phyloP scores from a whole-genome alignment of 2,797 vertebrate genomes.

The Gorsachius magnificus region DNA sequence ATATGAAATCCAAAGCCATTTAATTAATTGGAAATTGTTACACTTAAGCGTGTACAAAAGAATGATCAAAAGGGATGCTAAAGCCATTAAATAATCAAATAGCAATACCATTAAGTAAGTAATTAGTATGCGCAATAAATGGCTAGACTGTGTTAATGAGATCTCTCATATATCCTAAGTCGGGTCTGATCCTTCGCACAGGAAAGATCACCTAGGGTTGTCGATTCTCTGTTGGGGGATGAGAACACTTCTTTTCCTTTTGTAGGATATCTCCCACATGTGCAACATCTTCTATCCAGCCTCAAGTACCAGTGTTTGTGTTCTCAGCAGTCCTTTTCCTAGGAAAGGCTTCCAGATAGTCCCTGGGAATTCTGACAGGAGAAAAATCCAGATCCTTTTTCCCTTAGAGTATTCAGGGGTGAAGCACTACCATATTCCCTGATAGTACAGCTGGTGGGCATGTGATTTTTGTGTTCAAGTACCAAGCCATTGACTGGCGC shows the following conservation, averaged over 20 bases:
- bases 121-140: conserved; percentile 40
- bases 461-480: neutral
- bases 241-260: neutral
- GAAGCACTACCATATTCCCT: neutral
- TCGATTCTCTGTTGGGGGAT: neutral
- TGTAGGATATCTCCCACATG: neutral
- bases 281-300: neutral
- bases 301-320: neutral
- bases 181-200: neutral
- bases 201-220: neutral
- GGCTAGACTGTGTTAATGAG: conserved; percentile 38
- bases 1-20: conserved; percentile 16
- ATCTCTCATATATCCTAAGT: neutral
- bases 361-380: neutral
- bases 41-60: neutral
- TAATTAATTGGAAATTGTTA: conserved; percentile 44
- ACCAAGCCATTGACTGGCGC: neutral
- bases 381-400: neutral
- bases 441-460: neutral
- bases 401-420: neutral
- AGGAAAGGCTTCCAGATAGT: neutral
- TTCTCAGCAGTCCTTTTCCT: neutral
- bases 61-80: conserved; percentile 13
- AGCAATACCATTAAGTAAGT: conserved; percentile 34
- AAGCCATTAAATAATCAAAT: conserved; percentile 45